Evolutionary conservation across 2,113 vertebrate genomes (phyloP), one percentile per base, ranked within the genome.

Genomic region (Columba livia): DNA sequence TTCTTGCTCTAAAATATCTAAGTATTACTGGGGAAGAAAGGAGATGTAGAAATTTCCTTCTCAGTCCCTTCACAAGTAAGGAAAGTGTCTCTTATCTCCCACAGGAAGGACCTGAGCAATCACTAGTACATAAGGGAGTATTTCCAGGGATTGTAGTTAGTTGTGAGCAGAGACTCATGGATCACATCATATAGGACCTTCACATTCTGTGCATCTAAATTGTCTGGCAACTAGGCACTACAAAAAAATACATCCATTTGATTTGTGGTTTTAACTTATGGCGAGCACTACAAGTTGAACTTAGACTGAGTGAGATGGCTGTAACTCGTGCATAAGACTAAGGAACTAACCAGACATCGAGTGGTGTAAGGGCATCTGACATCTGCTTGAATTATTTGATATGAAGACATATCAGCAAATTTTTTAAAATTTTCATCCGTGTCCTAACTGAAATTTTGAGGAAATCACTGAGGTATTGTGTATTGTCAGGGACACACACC

Each of bases 121-220:
- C 5, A 71, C 32, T 4, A 25, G 15, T 15, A 38, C 2, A 0
- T 53, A 65, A 38, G 10, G 36, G 5, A 10, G 3, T 60, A 23
- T 44, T 88, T 65, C 18, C 42, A 65, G 36, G 38, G n/a, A 28
- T 2, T 65, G 71, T 34, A 58, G 13, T 23, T 77, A 28, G 9
- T 47, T 71, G 44, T 48, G 51, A 78, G 29, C 51, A 53, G 44
- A 83, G 26, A 53, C 29, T 57, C 42, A 32, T 8, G 25, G 25
- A 64, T 54, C 58, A 25, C 44, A 31, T 70, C 6, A 2, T 11
- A 13, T 58, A 71, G 28, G 50, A 82, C 57, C 34, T 64, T 71
- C 24, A 38, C 57, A 53, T 29, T 38, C 15, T 26, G 24, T 58
- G 24, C 36, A 29, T n/a, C 28, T 71, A 44, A 71, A 53, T 19